These are phyloP conservation scores for Diaprepes abbreviatus DNA, from an alignment of 2,888 invertebrate genomes.

Conservation along the genomic window DNA sequence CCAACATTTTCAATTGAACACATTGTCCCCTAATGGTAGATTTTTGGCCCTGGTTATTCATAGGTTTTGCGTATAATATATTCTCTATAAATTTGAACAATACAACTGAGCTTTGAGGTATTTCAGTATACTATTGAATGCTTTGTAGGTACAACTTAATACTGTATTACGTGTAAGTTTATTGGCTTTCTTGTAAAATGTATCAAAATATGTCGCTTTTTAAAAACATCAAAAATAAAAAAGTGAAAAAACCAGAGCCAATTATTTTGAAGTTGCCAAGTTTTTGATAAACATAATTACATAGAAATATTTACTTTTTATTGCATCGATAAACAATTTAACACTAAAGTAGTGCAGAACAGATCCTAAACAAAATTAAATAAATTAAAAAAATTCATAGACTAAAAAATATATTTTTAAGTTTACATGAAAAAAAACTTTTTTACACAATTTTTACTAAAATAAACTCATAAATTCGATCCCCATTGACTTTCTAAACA, in stretches of 20 bases:
- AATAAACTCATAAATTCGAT: too few relatives aligned
- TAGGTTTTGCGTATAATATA: slow-evolving; percentile 31
- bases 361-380: not conserved
- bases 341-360: not conserved
- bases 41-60: slow-evolving; percentile 56
- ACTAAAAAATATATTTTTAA: too few relatives aligned
- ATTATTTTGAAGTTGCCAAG: slow-evolving; percentile 45
- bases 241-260: slow-evolving; percentile 49
- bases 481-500: too few relatives aligned
- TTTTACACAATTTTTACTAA: too few relatives aligned
- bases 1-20: slow-evolving; percentile 52
- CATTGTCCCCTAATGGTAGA: slow-evolving; percentile 57
- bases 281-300: slow-evolving; percentile 17
- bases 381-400: too few relatives aligned
- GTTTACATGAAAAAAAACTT: too few relatives aligned
- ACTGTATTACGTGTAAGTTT: slow-evolving; percentile 40
- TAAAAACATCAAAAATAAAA: slow-evolving; percentile 29
- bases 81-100: slow-evolving; percentile 36
- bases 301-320: too few relatives aligned
- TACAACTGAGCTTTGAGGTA: slow-evolving; percentile 44
- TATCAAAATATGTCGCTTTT: slow-evolving; percentile 38
- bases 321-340: too few relatives aligned
- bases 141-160: slow-evolving; percentile 48
- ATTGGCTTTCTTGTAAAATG: slow-evolving; percentile 41
- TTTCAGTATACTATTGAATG: slow-evolving; percentile 43